phyloP scores from a whole-genome alignment of 2,888 invertebrate species.

The Acrobasis repandana region DNA sequence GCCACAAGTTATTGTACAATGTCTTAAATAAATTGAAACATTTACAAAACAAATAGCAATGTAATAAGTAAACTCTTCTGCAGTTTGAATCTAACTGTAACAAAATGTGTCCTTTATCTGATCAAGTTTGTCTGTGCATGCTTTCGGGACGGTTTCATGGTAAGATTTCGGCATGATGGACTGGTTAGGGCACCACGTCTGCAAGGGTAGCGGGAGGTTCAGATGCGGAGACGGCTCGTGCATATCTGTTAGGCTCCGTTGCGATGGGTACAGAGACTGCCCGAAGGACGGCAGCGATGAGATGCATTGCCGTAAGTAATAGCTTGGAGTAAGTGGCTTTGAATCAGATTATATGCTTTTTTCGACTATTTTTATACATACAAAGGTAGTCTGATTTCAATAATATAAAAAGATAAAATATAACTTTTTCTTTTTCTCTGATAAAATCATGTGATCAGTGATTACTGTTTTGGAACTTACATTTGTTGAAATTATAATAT shows the following conservation, averaged over 20 bases:
- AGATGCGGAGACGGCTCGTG: constrained; percentile 89
- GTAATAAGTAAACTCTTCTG: too few relatives aligned
- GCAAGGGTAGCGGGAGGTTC: constrained; percentile 82
- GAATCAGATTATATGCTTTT: constrained; percentile 1
- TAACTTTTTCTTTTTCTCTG: too few relatives aligned
- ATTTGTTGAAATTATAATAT: background rate
- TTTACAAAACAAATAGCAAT: too few relatives aligned
- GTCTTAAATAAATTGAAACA: too few relatives aligned
- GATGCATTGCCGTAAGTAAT: constrained; percentile 84
- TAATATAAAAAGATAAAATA: too few relatives aligned
- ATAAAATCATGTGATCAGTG: too few relatives aligned
- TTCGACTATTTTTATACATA: too few relatives aligned
- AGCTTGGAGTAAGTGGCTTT: constrained; percentile 10
- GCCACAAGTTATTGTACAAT: too few relatives aligned
- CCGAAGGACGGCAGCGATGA: constrained; percentile 85
- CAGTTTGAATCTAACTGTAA: background rate
- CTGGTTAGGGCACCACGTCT: constrained; percentile 67
- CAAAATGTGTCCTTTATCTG: background rate
- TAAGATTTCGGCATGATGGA: constrained; percentile 58
- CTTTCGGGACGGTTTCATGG: constrained; percentile 50
- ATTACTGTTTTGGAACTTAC: too few relatives aligned
- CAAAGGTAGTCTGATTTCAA: too few relatives aligned
- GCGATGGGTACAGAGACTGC: constrained; percentile 90
- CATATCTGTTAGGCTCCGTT: constrained; percentile 86
- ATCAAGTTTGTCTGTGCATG: constrained; percentile 46